Evolutionary conservation across 2,888 invertebrate species (phyloP).

Genomic region (Mythimna lalbum): DNA sequence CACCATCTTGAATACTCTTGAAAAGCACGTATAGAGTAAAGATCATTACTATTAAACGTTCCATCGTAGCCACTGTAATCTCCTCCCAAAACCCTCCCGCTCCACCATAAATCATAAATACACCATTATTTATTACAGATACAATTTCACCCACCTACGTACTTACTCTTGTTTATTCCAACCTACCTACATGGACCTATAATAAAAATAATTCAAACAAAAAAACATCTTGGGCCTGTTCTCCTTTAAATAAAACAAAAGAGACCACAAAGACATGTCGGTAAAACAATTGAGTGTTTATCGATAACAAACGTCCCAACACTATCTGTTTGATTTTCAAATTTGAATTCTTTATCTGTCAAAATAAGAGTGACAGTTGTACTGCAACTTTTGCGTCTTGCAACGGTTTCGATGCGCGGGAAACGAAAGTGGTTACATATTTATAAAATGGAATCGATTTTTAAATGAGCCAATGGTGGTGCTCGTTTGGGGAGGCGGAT

Average conservation of each 20-base stretch:
- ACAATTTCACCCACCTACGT: constrained; percentile 87
- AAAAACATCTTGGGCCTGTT: constrained; percentile 80
- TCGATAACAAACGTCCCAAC: constrained; percentile 74
- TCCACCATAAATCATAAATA: constrained; percentile 85
- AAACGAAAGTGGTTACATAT: constrained; percentile 89
- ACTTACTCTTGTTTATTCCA: constrained; percentile 79
- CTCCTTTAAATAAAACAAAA: constrained; percentile 90
- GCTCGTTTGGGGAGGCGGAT: constrained; percentile 84
- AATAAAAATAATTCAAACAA: constrained; percentile 70
- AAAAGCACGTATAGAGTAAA: constrained; percentile 46
- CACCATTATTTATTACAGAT: constrained; percentile 88
- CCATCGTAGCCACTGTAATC: constrained; percentile 67
- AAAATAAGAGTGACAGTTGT: constrained; percentile 60
- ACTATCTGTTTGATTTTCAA: constrained; percentile 65
- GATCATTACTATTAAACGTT: constrained; percentile 67
- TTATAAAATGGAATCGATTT: constrained; percentile 91
- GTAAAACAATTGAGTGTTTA: constrained; percentile 87
- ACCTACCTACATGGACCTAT: constrained; percentile 70
- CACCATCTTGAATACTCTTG: constrained; percentile 43
- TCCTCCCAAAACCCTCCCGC: constrained; percentile 66
- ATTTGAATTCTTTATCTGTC: constrained; percentile 63
- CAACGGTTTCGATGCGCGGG: constrained; percentile 66
- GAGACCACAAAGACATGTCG: constrained; percentile 88
- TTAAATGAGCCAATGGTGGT: constrained; percentile 88
- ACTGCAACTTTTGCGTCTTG: constrained; percentile 46